Evolutionary conservation across 2,888 invertebrate species (phyloP).

Genomic region (Napeogenes inachia): DNA sequence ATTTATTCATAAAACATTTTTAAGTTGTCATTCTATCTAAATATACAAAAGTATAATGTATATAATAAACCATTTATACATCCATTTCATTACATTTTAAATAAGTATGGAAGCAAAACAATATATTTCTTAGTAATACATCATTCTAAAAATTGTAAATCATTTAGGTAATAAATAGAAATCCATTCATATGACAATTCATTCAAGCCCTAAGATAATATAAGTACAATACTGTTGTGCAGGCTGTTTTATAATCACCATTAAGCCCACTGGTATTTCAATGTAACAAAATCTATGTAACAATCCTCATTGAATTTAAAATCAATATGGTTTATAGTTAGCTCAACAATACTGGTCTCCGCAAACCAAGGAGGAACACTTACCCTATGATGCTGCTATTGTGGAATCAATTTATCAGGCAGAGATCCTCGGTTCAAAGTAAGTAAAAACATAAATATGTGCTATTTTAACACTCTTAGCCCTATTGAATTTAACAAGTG

Average conservation of each 20-base stretch:
- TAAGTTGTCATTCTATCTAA: too few species aligned
- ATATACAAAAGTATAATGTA: too few species aligned
- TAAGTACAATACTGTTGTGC: slow-evolving; percentile 27
- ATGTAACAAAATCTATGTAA: slow-evolving; percentile 59
- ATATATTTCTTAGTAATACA: too few species aligned
- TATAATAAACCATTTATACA: too few species aligned
- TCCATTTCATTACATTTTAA: too few species aligned
- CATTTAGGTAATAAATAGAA: not conserved
- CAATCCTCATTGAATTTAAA: slow-evolving; percentile 66
- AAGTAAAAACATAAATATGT: slow-evolving; percentile 47
- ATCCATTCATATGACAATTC: not conserved
- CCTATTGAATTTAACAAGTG: slow-evolving; percentile 66
- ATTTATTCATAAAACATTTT: too few species aligned
- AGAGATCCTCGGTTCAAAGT: slow-evolving; percentile 91
- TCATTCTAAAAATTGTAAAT: not conserved
- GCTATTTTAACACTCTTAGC: slow-evolving; percentile 47
- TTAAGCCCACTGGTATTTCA: slow-evolving; percentile 63
- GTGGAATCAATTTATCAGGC: slow-evolving; percentile 92
- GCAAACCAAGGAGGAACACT: slow-evolving; percentile 83
- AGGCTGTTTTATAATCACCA: slow-evolving; percentile 30
- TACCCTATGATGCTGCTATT: slow-evolving; percentile 85
- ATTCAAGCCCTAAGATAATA: not conserved
- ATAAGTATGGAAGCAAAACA: too few species aligned
- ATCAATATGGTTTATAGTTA: slow-evolving; percentile 80
- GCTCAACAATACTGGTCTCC: slow-evolving; percentile 96